phyloP scores from a whole-genome alignment of 64 coral and sea anemone genomes.

The Stichodactyla mertensii region DNA sequence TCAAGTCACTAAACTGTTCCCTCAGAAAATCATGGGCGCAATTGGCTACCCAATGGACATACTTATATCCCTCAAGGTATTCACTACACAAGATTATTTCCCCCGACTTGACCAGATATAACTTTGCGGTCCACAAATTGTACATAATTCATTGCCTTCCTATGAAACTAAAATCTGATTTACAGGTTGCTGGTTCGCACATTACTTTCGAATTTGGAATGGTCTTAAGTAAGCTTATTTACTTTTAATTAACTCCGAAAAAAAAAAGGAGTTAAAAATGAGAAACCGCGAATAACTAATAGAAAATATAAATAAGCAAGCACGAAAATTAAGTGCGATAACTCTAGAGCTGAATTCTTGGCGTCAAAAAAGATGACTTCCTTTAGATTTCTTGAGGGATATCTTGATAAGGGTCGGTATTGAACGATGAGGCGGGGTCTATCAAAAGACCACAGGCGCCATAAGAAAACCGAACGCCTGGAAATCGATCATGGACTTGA shows the following conservation, averaged over 20 bases:
- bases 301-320: neutral
- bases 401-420: neutral
- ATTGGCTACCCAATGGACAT: constrained; percentile 89
- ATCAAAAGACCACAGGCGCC: neutral
- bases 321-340: neutral
- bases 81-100: neutral
- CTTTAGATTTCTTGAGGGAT: neutral
- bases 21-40: constrained; percentile 80
- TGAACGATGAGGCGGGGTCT: neutral
- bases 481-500: no score
- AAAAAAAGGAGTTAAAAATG: neutral
- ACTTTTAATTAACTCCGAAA: neutral
- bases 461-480: neutral
- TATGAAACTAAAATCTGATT: no score
- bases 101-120: neutral
- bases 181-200: no score
- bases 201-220: no score
- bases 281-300: neutral
- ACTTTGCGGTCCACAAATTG: neutral
- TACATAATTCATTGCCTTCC: neutral
- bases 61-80: constrained; percentile 78
- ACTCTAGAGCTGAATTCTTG: neutral
- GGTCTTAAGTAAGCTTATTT: neutral
- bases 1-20: constrained; percentile 82
- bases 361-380: neutral